phyloP scores from a whole-genome alignment of 2,888 invertebrate species.

The Acrobasis consociella region DNA sequence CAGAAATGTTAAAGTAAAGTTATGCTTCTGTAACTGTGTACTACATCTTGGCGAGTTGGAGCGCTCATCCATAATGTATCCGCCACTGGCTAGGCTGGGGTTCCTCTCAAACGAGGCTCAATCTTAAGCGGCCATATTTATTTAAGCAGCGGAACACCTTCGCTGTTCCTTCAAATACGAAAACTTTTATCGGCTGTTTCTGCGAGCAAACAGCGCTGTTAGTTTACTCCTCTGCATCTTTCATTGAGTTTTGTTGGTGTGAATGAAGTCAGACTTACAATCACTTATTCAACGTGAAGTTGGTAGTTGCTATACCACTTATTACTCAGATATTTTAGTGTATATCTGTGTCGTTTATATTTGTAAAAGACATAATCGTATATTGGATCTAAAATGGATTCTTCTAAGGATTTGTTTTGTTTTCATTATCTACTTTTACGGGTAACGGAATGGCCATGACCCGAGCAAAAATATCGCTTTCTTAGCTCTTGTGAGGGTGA shows the following conservation, averaged over 20 bases:
- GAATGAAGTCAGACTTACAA: neutral
- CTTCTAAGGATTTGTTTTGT: too few relatives aligned
- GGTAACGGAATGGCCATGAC: too few relatives aligned
- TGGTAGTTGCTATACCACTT: neutral
- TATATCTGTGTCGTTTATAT: too few relatives aligned
- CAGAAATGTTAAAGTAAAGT: neutral
- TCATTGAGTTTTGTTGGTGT: neutral
- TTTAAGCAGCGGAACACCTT: conserved; percentile 40
- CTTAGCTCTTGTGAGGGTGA: too few relatives aligned
- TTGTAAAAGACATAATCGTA: too few relatives aligned
- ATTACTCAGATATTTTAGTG: too few relatives aligned
- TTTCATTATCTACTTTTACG: too few relatives aligned
- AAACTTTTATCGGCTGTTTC: neutral
- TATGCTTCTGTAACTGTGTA: neutral
- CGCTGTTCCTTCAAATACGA: neutral
- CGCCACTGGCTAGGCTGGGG: conserved; percentile 44
- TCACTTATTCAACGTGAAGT: neutral
- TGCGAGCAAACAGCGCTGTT: neutral
- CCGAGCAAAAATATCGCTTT: too few relatives aligned
- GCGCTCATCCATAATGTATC: conserved; percentile 55
- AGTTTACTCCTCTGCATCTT: neutral
- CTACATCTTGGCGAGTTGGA: neutral
- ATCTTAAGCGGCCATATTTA: conserved; percentile 58
- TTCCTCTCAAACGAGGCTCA: conserved; percentile 44
- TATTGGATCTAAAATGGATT: too few relatives aligned